Evolutionary conservation across 2,113 vertebrate species (phyloP).

Genomic region (Misgurnus anguillicaudatus): DNA sequence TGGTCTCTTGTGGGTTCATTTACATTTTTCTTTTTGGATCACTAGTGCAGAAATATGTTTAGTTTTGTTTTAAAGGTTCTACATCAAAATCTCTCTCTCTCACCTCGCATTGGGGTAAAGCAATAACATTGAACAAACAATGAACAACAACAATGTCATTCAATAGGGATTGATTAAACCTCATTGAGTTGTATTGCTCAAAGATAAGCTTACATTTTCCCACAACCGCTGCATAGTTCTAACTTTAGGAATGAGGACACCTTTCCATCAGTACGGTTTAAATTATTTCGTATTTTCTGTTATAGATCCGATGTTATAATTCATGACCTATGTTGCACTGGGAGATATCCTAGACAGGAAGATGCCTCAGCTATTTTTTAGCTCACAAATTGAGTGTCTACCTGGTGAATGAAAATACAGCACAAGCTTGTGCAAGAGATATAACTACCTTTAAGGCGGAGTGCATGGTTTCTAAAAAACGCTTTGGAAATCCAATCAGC

Average conservation of each 20-base stretch:
- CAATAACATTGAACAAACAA: neutral
- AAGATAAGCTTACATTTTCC: slow-evolving; percentile 31
- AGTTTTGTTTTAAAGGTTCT: slow-evolving; percentile 18
- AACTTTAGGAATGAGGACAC: neutral
- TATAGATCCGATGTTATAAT: slow-evolving; percentile 12
- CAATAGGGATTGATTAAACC: slow-evolving; percentile 14
- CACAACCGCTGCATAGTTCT: slow-evolving; percentile 22
- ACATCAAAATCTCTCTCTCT: neutral
- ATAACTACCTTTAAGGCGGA: neutral
- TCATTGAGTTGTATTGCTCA: slow-evolving; percentile 19
- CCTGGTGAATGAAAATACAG: neutral
- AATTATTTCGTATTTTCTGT: slow-evolving; percentile 7
- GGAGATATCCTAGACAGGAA: neutral
- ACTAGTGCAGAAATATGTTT: slow-evolving; percentile 30
- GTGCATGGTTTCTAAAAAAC: too few species aligned
- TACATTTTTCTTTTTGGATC: slow-evolving; percentile 30
- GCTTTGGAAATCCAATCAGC: too few species aligned
- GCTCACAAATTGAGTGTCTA: neutral
- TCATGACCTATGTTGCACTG: neutral
- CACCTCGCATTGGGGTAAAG: slow-evolving; percentile 23
- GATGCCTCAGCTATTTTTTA: neutral
- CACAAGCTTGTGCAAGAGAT: neutral
- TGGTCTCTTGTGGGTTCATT: slow-evolving; percentile 29
- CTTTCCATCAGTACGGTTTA: neutral
- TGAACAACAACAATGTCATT: neutral